These are phyloP conservation scores for Sander lucioperca DNA, from an alignment of 2,113 vertebrate genomes.

Conservation along the genomic window DNA sequence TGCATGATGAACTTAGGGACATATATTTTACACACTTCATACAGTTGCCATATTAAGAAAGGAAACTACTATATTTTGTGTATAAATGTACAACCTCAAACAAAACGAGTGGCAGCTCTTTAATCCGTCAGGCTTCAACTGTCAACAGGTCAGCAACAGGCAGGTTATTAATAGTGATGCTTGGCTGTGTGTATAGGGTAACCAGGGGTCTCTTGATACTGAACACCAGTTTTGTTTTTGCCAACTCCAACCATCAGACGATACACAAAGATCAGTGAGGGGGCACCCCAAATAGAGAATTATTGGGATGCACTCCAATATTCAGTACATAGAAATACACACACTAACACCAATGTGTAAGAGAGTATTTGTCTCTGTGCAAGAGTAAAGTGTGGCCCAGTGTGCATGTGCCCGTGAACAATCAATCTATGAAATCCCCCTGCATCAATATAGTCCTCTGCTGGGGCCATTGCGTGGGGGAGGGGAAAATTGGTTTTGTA, in stretches of 20 bases:
- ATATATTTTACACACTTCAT: constrained; percentile 6
- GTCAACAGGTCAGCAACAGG: constrained; percentile 78
- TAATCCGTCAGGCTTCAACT: constrained; percentile 59
- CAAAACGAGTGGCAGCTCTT: constrained; percentile 8
- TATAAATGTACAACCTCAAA: constrained; percentile 13
- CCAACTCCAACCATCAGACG: constrained; percentile 49
- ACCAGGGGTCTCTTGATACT: constrained; percentile 72
- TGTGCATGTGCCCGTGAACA: constrained; percentile 55
- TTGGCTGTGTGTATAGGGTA: constrained; percentile 63
- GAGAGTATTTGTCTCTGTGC: constrained; percentile 22
- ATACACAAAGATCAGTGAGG: constrained; percentile 64
- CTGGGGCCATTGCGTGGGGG: constrained; percentile 50
- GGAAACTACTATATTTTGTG: not conserved
- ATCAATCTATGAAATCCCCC: constrained; percentile 73
- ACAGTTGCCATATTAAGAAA: constrained; percentile 9
- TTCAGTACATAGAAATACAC: constrained; percentile 32
- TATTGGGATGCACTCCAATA: too few species aligned
- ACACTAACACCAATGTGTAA: not conserved
- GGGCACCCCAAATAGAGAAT: constrained; percentile 47
- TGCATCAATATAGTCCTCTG: constrained; percentile 64
- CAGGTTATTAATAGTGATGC: constrained; percentile 82
- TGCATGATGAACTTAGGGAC: not conserved
- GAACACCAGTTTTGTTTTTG: constrained; percentile 67
- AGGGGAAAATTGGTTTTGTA: constrained; percentile 54
- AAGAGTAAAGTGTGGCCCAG: constrained; percentile 20